Base-by-base conservation (phyloP, 2,888 invertebrate genomes). In the Mythimna ferrago region DNA sequence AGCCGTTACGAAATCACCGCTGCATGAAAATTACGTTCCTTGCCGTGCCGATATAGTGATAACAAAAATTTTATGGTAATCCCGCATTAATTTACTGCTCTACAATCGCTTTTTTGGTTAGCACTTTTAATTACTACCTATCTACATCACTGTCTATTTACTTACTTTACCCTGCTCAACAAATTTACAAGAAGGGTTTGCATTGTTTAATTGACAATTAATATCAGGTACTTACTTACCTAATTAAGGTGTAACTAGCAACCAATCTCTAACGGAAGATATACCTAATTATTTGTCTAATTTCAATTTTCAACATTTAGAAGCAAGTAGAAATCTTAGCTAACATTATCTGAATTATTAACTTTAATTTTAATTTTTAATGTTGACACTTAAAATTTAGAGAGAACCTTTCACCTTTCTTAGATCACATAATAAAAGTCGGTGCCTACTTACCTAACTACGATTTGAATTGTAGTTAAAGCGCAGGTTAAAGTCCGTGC, bases 1-100 rank as follows among this genome's bases (percentile, higher is more conserved):
- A 95, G 94, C 95, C 95, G 95, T 96, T 96, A 95, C 94, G 94
- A 95, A 95, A 95, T 94, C 95, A 93, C 89, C 92, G 94, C 94
- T 93, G 94, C 95, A 95, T 95, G 94, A 95, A 95, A 94, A 94
- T 93, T 92, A 92, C 90, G 90, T 88, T 88, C 87, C 86, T 87
- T 81, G 81, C 73, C 76, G 80, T 84, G 78, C 71, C 73, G 80
- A 87, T 87, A 84, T 73, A 75, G 73, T 82, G 82, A 84, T 85
- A 83, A 82, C 76, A 81, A 83, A 83, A 76, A 73, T 80, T 72
- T 71, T 44, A 80, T 73, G 74, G 62, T 80, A 80, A 79, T 83
- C 75, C 73, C 51, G n/a, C 38, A 67, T 80, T 80, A 66, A 73
- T 78, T 81, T 41, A 53, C 26, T 68, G 26, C 16, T 78, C 53